phyloP scores from a whole-genome alignment of 2,113 vertebrate species.

The Engystomops pustulosus region DNA sequence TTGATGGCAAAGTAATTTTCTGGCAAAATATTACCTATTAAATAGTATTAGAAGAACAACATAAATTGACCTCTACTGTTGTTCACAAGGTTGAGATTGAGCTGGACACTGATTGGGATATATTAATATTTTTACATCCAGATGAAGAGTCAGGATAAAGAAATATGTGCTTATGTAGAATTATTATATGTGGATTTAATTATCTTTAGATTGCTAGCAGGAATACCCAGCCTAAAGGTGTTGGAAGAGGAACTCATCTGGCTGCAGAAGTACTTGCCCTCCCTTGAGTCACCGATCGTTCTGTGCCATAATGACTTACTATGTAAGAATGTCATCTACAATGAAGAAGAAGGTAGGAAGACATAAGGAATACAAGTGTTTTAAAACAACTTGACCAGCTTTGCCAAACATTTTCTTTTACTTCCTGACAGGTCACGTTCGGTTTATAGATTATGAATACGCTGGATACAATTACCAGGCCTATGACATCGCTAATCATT shows the following conservation, averaged over 20 bases:
- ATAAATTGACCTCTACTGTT: too few species aligned
- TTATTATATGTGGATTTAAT: not conserved
- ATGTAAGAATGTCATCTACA: conserved; percentile 97
- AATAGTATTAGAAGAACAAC: too few species aligned
- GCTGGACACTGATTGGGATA: too few species aligned
- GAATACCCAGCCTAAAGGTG: conserved; percentile 83
- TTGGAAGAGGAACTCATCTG: conserved; percentile 88
- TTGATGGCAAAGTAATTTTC: too few species aligned
- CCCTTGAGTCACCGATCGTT: conserved; percentile 88
- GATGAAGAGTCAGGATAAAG: too few species aligned
- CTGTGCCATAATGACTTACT: conserved; percentile 97
- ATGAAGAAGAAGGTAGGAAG: conserved; percentile 79
- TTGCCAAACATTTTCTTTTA: too few species aligned
- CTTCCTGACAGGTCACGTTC: conserved; percentile 77
- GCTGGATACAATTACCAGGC: conserved; percentile 97
- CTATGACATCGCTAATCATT: conserved; percentile 97
- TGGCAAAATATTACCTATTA: too few species aligned
- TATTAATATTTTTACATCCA: too few species aligned
- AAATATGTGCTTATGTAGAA: not conserved
- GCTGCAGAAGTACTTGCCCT: conserved; percentile 90
- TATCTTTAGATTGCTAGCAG: conserved; percentile 80
- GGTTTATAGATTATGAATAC: conserved; percentile 97
- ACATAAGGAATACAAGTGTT: not conserved
- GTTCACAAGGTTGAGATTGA: too few species aligned
- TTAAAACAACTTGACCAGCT: not conserved